A percentile compares a stretch with the other conserved stretches of the same genome.
Conservation (phyloP, 92 coral and sea anemone species). For the Umimayanthus kanabou region DNA sequence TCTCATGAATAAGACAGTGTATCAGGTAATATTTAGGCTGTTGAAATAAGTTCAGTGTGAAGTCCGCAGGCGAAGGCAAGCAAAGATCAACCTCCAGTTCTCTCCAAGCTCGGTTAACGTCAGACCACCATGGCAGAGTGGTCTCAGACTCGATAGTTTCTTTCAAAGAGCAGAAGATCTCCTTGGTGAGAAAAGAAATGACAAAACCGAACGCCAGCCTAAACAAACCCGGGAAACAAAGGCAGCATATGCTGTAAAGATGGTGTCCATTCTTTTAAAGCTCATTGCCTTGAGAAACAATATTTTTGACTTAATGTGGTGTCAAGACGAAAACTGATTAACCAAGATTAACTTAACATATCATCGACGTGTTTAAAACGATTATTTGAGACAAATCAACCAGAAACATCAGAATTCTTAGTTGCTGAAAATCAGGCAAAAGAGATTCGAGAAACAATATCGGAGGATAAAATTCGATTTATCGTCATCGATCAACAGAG, state of each 20-base stretch:
- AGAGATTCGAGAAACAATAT: not conserved
- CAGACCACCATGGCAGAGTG: slow-evolving; percentile 19
- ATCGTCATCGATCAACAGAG: slow-evolving; percentile 35
- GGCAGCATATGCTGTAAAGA: slow-evolving; percentile 6
- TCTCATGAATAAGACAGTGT: not conserved
- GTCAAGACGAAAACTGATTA: slow-evolving; percentile 24
- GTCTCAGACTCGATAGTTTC: not conserved
- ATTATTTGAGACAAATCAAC: not conserved
- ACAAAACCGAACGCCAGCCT: not conserved
- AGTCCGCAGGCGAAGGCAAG: not conserved
- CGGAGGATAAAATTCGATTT: slow-evolving; percentile 28
- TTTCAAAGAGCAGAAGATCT: slow-evolving; percentile 15
- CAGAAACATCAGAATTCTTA: not conserved
- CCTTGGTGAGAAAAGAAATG: slow-evolving; percentile 1
- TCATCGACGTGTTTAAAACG: not conserved
- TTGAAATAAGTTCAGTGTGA: not conserved
- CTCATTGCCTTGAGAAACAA: slow-evolving; percentile 12
- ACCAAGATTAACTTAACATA: not conserved
- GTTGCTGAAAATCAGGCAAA: slow-evolving; percentile 4
- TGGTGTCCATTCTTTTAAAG: slow-evolving; percentile 1
- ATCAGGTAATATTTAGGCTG: not conserved
- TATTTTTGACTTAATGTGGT: slow-evolving; percentile 14
- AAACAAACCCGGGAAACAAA: slow-evolving; percentile 26
- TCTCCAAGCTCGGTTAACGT: not conserved
- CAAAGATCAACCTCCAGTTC: not conserved